phyloP scores from a whole-genome alignment of 2,888 invertebrate species.

The Nebria salina region DNA sequence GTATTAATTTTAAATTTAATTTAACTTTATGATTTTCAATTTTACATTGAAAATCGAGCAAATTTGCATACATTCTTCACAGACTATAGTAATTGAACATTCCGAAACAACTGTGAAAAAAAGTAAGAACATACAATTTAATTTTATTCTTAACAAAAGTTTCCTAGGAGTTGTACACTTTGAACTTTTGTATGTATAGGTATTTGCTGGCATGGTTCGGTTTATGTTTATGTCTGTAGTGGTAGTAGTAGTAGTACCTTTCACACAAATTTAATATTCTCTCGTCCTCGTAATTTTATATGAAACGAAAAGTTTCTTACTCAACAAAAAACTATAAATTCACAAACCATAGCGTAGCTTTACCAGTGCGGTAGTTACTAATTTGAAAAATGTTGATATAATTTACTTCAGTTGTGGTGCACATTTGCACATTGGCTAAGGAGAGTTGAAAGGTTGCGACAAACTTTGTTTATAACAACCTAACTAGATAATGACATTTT shows the following conservation, averaged over 20 bases:
- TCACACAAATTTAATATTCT: background rate
- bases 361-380: background rate
- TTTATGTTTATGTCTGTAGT: background rate
- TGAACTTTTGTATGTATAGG: background rate
- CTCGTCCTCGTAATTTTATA: background rate
- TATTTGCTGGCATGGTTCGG: background rate
- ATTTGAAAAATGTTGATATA: background rate
- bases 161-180: background rate
- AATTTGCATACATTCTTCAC: too few species aligned
- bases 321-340: background rate
- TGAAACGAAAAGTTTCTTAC: background rate
- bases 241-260: background rate
- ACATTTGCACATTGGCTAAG: background rate
- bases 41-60: too few species aligned
- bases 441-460: background rate
- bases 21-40: too few species aligned
- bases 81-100: too few species aligned
- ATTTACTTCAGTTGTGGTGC: background rate
- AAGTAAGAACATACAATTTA: background rate
- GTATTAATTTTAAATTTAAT: too few species aligned
- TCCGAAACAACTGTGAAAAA: too few species aligned
- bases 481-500: too few species aligned
- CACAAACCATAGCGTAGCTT: background rate
- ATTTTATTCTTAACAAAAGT: slow-evolving; percentile 1
- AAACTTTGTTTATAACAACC: background rate